These are phyloP conservation scores for Polypedilum vanderplanki DNA, from an alignment of 1,140 invertebrate genomes.

Conservation along the genomic window DNA sequence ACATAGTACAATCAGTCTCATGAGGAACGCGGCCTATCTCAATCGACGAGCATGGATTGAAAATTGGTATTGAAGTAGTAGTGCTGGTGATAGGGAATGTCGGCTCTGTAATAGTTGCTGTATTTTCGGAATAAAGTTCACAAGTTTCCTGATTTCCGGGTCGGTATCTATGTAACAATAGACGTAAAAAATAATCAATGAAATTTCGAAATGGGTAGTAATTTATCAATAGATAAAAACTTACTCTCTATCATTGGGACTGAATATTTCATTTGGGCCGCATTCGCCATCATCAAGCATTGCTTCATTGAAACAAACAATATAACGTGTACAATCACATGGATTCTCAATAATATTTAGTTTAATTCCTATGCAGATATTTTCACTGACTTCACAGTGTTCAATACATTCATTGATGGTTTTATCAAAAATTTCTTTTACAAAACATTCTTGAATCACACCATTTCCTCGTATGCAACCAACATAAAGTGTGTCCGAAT, in stretches of 20 bases:
- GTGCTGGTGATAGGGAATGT: neutral
- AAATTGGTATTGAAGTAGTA: neutral
- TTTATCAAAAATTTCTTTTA: neutral
- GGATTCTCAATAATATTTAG: neutral
- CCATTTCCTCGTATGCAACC: neutral
- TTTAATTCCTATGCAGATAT: neutral
- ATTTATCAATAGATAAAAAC: neutral
- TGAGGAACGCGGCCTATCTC: neutral
- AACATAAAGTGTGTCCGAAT: neutral
- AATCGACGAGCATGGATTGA: neutral
- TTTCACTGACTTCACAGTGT: neutral
- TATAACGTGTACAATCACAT: neutral
- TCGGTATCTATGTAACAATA: neutral
- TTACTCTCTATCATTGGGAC: neutral
- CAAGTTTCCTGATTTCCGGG: neutral
- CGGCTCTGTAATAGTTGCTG: neutral
- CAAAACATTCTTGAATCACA: neutral
- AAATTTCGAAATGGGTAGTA: neutral
- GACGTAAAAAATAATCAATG: neutral
- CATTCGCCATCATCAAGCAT: neutral
- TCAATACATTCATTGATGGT: neutral
- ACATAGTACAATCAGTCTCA: neutral
- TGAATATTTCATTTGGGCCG: neutral
- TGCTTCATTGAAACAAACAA: neutral
- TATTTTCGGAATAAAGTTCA: neutral